Evolutionary conservation across 2,888 invertebrate genomes (phyloP).

Genomic region (Aphidius colemani): DNA sequence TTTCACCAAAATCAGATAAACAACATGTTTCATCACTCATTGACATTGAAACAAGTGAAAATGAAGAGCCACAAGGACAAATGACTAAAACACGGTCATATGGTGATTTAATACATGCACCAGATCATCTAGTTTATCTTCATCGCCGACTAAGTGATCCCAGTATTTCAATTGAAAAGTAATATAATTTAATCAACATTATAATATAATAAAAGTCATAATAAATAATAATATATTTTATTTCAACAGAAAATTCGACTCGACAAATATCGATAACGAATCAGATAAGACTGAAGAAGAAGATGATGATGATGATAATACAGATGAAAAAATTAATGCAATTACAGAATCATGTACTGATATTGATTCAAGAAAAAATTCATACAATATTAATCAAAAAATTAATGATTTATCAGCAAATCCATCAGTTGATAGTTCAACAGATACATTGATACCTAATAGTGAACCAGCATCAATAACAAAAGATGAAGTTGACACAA

Average conservation of each 20-base stretch:
- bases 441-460: constrained; percentile 63
- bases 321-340: constrained; percentile 39
- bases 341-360: constrained; percentile 36
- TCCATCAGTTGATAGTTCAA: constrained; percentile 63
- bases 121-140: constrained; percentile 64
- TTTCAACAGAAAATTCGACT: constrained; percentile 54
- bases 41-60: constrained; percentile 54
- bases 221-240: background rate
- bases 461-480: constrained; percentile 42
- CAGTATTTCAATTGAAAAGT: constrained; percentile 78
- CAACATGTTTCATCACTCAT: constrained; percentile 50
- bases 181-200: constrained; percentile 44
- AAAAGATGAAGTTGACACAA: constrained; percentile 26
- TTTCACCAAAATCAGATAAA: constrained; percentile 57
- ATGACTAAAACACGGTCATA: constrained; percentile 86
- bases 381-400: constrained; percentile 43
- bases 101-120: constrained; percentile 77
- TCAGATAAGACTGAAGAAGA: constrained; percentile 44
- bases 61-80: constrained; percentile 60
- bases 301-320: constrained; percentile 17
- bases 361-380: constrained; percentile 41
- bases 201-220: constrained; percentile 6
- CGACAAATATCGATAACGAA: constrained; percentile 50
- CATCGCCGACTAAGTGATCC: constrained; percentile 85
- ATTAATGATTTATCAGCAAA: constrained; percentile 50